Percentiles rank a stretch among this genome's conserved stretches.
phyloP scores from a whole-genome alignment of 1,140 invertebrate genomes.

The Drosophila obscura region DNA sequence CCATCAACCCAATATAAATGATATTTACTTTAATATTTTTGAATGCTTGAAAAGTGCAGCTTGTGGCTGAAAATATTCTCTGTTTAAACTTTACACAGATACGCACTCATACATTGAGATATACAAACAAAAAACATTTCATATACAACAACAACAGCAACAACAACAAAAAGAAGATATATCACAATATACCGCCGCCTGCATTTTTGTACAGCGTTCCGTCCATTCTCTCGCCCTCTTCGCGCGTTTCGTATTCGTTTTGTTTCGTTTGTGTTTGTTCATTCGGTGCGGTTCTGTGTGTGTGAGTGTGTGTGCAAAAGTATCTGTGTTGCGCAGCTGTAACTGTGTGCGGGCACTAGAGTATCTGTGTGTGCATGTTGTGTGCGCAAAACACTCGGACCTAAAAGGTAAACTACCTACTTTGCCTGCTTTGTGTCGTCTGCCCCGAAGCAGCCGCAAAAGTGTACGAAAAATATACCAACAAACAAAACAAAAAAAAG shows the following conservation, averaged over 20 bases:
- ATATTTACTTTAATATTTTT: too few relatives aligned
- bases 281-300: conserved; percentile 37
- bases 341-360: conserved; percentile 5
- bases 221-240: conserved; percentile 21
- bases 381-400: conserved; percentile 51
- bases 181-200: conserved; percentile 48
- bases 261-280: conserved; percentile 25
- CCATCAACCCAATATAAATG: too few relatives aligned
- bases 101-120: neutral
- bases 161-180: neutral
- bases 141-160: neutral
- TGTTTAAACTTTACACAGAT: conserved; percentile 1
- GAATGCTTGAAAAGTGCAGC: too few relatives aligned
- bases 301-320: conserved; percentile 29
- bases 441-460: conserved; percentile 65
- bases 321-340: conserved; percentile 13
- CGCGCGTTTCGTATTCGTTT: conserved; percentile 30
- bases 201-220: conserved; percentile 46
- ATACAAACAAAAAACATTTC: conserved; percentile 3
- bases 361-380: conserved; percentile 24
- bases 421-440: conserved; percentile 59
- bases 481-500: conserved; percentile 43
- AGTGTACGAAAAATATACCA: conserved; percentile 75
- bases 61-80: conserved; percentile 1
- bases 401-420: conserved; percentile 75